Evolutionary conservation across 2,888 invertebrate species (phyloP).

Genomic region (Tenthredo livida): DNA sequence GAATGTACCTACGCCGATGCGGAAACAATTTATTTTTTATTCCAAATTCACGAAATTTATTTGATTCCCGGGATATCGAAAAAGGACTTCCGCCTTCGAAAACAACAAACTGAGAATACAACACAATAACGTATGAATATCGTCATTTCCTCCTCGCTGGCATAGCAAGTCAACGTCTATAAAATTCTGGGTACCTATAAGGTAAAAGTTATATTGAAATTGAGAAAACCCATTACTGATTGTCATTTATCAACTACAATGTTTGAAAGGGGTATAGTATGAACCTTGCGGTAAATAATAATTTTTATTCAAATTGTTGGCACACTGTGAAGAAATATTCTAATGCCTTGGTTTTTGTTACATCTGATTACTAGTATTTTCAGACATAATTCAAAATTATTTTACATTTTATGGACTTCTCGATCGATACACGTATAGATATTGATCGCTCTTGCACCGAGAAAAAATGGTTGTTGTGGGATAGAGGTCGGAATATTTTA

Average conservation of each 20-base stretch:
- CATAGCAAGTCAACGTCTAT: neutral
- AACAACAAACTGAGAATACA: neutral
- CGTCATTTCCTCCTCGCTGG: neutral
- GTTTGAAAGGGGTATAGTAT: too few relatives aligned
- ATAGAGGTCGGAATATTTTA: too few relatives aligned
- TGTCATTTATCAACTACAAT: neutral
- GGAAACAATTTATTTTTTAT: slow-evolving; percentile 9
- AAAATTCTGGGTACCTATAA: neutral
- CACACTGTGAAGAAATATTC: too few relatives aligned
- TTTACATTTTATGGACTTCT: too few relatives aligned
- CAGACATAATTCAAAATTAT: too few relatives aligned
- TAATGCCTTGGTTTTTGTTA: too few relatives aligned
- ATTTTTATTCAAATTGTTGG: too few relatives aligned
- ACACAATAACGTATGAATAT: neutral
- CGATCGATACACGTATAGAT: too few relatives aligned
- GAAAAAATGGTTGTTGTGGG: too few relatives aligned
- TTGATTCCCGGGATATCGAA: neutral
- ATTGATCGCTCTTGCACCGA: too few relatives aligned
- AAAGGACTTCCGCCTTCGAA: neutral
- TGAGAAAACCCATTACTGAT: neutral
- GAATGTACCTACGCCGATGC: neutral
- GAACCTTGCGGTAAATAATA: too few relatives aligned
- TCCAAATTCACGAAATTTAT: neutral
- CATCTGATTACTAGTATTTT: too few relatives aligned
- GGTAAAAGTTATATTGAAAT: neutral